Percentiles rank a stretch among this genome's conserved stretches.
Evolutionary conservation across 2,113 vertebrate species (phyloP).

Genomic region (Salvator merianae): DNA sequence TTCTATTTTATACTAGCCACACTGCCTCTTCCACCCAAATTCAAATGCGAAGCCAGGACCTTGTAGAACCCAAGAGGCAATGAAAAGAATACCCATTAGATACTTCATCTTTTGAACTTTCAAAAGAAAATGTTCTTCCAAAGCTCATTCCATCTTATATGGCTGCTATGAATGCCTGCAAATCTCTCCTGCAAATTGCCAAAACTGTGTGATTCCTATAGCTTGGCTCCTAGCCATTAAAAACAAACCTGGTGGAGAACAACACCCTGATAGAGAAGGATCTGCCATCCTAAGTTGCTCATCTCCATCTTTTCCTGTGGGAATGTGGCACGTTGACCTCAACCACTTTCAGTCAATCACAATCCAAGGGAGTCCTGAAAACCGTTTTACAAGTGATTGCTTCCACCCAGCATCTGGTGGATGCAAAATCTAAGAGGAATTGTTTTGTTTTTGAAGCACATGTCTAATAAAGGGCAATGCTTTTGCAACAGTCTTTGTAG

Average conservation of each 20-base stretch:
- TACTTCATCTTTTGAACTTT: neutral
- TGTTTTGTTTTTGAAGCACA: constrained; percentile 63
- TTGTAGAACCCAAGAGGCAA: neutral
- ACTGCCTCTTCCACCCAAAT: too few relatives aligned
- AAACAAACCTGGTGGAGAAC: constrained; percentile 43
- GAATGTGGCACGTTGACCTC: constrained; percentile 62
- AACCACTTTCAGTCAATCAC: constrained; percentile 68
- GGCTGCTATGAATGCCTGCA: constrained; percentile 47
- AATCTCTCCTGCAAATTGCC: constrained; percentile 42
- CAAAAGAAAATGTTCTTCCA: neutral
- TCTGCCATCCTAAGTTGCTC: constrained; percentile 47
- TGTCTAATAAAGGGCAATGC: constrained; percentile 76
- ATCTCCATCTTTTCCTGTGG: constrained; percentile 39
- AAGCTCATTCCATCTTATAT: constrained; percentile 21
- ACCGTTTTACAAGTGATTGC: constrained; percentile 61
- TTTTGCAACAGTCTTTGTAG: constrained; percentile 64
- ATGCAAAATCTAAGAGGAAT: constrained; percentile 60
- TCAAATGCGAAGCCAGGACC: too few relatives aligned
- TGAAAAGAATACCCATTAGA: neutral
- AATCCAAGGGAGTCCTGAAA: constrained; percentile 58
- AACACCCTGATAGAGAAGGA: constrained; percentile 17
- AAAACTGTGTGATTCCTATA: constrained; percentile 34
- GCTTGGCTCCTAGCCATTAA: constrained; percentile 47
- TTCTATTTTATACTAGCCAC: too few relatives aligned
- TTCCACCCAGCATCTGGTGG: constrained; percentile 70